phyloP scores from a whole-genome alignment of 2,797 vertebrate species.

The Acrossocheilus wenchowensis region DNA sequence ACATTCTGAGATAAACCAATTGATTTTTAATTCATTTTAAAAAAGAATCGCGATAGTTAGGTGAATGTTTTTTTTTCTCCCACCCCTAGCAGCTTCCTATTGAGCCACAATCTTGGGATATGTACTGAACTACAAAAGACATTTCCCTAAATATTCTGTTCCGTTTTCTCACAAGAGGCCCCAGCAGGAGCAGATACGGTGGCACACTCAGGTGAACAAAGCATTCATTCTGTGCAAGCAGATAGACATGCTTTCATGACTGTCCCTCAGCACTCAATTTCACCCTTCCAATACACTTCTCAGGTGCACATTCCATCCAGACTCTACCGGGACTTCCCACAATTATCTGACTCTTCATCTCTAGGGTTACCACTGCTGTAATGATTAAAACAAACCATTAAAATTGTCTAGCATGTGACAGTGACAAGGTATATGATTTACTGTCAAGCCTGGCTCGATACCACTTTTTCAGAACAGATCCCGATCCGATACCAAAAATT shows the following conservation, averaged over 20 bases:
- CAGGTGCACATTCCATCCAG: conserved; percentile 31
- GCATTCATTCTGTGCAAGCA: conserved; percentile 21
- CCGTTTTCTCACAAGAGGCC: conserved; percentile 8
- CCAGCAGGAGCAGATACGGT: not conserved
- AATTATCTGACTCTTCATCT: not conserved
- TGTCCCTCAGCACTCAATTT: conserved; percentile 25
- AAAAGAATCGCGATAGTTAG: too few relatives aligned
- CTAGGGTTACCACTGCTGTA: not conserved
- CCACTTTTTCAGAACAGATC: too few relatives aligned
- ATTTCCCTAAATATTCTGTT: not conserved
- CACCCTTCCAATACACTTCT: conserved; percentile 2
- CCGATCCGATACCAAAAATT: too few relatives aligned
- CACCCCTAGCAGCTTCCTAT: too few relatives aligned
- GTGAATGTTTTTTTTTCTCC: too few relatives aligned
- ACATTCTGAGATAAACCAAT: too few relatives aligned
- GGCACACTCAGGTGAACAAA: conserved; percentile 31
- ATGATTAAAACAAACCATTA: not conserved
- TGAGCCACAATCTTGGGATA: too few relatives aligned
- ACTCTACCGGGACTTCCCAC: not conserved
- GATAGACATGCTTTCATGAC: conserved; percentile 19
- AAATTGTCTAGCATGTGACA: not conserved
- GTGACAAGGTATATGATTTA: not conserved
- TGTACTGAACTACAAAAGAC: not conserved
- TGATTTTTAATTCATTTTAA: too few relatives aligned
- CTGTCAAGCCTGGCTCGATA: not conserved